phyloP scores from a whole-genome alignment of 1,140 invertebrate genomes.

The Pseudomyrmex sp. region DNA sequence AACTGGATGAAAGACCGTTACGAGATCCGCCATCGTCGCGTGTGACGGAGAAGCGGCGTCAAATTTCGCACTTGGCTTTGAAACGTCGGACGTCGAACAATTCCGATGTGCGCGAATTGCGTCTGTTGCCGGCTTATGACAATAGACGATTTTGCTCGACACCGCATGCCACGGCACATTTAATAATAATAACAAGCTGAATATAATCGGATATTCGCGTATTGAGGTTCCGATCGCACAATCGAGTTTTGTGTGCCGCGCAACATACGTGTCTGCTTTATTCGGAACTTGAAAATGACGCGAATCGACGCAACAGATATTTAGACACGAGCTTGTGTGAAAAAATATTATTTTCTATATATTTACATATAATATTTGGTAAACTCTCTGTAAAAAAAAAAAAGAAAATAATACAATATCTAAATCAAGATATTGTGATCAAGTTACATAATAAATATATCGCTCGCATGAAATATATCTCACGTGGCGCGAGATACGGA shows the following conservation, averaged over 20 bases:
- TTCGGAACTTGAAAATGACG: not conserved
- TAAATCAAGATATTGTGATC: too few species aligned
- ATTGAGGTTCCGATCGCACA: not conserved
- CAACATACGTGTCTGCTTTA: too few species aligned
- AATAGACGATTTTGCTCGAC: not conserved
- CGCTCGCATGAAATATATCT: too few species aligned
- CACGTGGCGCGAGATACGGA: too few species aligned
- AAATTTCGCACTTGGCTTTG: slow-evolving; percentile 14
- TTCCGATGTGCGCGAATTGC: not conserved
- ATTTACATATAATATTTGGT: too few species aligned
- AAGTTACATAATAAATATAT: too few species aligned
- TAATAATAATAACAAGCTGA: slow-evolving; percentile 9
- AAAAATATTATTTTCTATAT: not conserved
- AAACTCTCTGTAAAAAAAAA: too few species aligned
- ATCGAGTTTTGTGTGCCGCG: too few species aligned
- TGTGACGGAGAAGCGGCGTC: not conserved
- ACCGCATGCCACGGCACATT: not conserved
- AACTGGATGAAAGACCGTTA: slow-evolving; percentile 1
- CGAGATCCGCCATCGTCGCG: not conserved
- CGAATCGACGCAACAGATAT: not conserved
- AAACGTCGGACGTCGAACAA: not conserved
- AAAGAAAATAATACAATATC: too few species aligned
- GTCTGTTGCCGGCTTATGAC: not conserved
- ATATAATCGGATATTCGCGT: not conserved
- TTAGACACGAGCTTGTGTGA: not conserved